Evolutionary conservation across 35 echinoderm and acorn worm genomes (phyloP).

Genomic region (Heliocidaris erythrogramma): DNA sequence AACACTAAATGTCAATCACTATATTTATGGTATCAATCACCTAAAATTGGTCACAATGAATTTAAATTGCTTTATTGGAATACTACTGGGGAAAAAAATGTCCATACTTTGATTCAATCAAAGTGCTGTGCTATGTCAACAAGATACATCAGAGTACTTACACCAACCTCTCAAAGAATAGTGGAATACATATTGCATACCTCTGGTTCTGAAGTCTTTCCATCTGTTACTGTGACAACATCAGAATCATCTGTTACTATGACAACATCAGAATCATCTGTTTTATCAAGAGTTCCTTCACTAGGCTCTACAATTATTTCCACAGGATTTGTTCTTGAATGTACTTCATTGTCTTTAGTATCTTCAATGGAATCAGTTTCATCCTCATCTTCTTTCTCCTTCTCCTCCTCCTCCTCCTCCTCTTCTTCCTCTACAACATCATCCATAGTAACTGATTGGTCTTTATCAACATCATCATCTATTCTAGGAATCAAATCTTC

Average conservation of each 20-base stretch:
- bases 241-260: not conserved
- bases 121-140: not conserved
- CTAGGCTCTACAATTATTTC: not conserved
- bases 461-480: conserved; percentile 33
- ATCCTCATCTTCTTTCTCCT: not conserved
- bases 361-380: not conserved
- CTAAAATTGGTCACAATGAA: not conserved
- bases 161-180: not conserved
- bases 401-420: not conserved
- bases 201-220: not conserved
- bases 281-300: not conserved
- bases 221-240: not conserved
- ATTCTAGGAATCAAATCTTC: conserved; percentile 36
- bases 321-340: conserved; percentile 24
- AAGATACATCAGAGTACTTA: not conserved
- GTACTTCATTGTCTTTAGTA: not conserved
- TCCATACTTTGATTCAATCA: not conserved
- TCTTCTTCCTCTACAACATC: not conserved
- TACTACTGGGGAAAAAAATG: not conserved
- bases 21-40: not conserved
- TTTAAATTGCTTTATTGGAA: not conserved
- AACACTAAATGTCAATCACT: not conserved
- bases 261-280: not conserved
- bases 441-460: not conserved
- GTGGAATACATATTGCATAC: not conserved